Evolutionary conservation across 2,113 vertebrate species (phyloP).

Genomic region (Aegotheles bennettii): DNA sequence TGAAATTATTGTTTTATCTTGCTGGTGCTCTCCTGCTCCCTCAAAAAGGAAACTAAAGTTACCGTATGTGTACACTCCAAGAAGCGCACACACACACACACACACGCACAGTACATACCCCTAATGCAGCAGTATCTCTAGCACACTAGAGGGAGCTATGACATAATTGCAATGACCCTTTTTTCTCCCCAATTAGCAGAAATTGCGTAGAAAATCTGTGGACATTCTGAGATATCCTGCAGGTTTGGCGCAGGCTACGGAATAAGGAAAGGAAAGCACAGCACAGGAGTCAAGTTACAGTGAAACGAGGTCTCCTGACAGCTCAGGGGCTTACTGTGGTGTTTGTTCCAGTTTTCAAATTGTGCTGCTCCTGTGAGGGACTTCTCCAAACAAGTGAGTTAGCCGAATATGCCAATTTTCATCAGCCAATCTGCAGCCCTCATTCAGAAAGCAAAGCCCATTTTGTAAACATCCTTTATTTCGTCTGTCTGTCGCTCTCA

Average conservation of each 20-base stretch:
- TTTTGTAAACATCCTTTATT: slow-evolving; percentile 14
- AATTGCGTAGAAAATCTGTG: neutral
- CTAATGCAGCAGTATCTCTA: neutral
- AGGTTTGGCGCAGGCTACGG: neutral
- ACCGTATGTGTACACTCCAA: fast-evolving
- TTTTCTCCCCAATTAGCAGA: neutral
- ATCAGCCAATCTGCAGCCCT: slow-evolving; percentile 30
- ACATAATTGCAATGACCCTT: slow-evolving; percentile 59
- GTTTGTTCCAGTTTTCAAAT: neutral
- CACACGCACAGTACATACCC: neutral
- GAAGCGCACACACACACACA: no score
- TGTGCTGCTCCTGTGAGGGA: neutral
- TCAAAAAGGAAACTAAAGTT: neutral
- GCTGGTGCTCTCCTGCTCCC: neutral
- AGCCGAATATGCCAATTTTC: neutral
- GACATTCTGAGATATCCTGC: neutral
- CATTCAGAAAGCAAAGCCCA: neutral
- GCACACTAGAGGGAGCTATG: slow-evolving; percentile 66
- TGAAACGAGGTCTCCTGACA: neutral
- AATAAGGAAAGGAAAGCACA: neutral
- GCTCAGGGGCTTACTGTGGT: neutral
- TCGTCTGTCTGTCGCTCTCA: slow-evolving; percentile 9
- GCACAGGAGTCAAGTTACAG: neutral
- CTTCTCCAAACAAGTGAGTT: neutral
- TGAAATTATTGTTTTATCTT: neutral